Base-by-base conservation (phyloP, 2,797 vertebrate genomes). In the Calcarius lapponicus region DNA sequence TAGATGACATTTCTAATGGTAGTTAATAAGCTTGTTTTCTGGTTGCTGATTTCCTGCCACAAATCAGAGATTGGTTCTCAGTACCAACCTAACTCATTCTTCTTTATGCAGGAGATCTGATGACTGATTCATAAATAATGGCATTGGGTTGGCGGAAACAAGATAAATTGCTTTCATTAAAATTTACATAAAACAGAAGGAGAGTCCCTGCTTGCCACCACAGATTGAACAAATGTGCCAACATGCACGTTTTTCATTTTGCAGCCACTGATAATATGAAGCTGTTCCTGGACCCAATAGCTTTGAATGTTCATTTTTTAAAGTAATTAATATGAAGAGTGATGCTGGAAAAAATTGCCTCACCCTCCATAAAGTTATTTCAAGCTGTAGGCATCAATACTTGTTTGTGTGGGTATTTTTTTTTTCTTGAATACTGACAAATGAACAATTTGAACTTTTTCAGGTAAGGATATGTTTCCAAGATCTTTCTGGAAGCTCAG, bases 161-260 rank as follows among this genome's bases (percentile, higher is more conserved):
- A 94, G 88, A 92, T 87, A 72, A 95, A 94, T 82, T 67, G 50
- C 81, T 93, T 94, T 94, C 88, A 95, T 96, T 92, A 96, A 83
- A 95, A 94, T 83, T 92, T 61, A 1, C 73, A 88, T 92, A 92
- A 93, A 92, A 36, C 48, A 88, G 82, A 94, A 94, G 80, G 93
- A 80, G 61, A 91, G 72, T 64, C 76, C 90, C 90, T 72, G 40
- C 73, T 91, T 94, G 79, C 88, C 64, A 67, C 56, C 66, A 47
- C 13, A 7, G 38, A 80, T 38, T 92, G 80, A 90, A 84, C 45
- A 90, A 96, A 90, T 89, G 62, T 95, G 69, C 92, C 81, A 92
- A 70, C 53, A 32, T 56, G 61, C 75, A 73, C 17, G 3, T 65
- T 94, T 93, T 94, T 94, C 80, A 94, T 95, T 34, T 79, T 93